Evolutionary conservation across 2,113 vertebrate genomes (phyloP).

Genomic region (Tychaedon coryphoeus): DNA sequence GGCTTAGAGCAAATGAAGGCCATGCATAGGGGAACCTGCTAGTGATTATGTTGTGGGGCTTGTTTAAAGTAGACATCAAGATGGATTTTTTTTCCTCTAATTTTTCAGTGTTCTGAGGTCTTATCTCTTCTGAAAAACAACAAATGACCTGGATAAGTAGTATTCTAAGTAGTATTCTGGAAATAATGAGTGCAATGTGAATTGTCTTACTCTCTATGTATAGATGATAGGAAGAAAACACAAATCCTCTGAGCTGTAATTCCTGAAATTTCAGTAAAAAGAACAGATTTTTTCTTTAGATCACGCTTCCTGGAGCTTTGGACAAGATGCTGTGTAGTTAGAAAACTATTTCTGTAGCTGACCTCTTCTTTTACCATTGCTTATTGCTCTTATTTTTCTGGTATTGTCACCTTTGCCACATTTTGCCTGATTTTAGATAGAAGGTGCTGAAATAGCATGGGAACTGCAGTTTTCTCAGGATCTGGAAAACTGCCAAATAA

Average conservation of each 20-base stretch:
- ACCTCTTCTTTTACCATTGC: not conserved
- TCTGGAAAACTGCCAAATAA: not conserved
- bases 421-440: not conserved
- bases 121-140: not conserved
- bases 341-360: not conserved
- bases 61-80: not conserved
- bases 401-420: not conserved
- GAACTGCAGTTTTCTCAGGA: not conserved
- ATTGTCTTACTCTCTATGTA: not conserved
- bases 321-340: not conserved
- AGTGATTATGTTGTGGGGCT: rapidly evolving
- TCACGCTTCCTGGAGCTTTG: not conserved
- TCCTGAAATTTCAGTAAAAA: not conserved
- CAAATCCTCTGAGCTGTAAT: not conserved
- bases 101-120: not conserved
- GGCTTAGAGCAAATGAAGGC: not conserved
- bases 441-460: not conserved
- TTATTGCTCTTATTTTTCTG: not conserved
- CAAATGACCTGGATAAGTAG: not conserved
- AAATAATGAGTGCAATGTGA: not conserved
- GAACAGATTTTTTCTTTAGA: not conserved
- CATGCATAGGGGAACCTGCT: not conserved
- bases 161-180: not conserved
- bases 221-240: not conserved
- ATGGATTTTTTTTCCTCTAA: not conserved